Conservation (phyloP, 2,888 invertebrate species). For the Xestia sexstrigata region DNA sequence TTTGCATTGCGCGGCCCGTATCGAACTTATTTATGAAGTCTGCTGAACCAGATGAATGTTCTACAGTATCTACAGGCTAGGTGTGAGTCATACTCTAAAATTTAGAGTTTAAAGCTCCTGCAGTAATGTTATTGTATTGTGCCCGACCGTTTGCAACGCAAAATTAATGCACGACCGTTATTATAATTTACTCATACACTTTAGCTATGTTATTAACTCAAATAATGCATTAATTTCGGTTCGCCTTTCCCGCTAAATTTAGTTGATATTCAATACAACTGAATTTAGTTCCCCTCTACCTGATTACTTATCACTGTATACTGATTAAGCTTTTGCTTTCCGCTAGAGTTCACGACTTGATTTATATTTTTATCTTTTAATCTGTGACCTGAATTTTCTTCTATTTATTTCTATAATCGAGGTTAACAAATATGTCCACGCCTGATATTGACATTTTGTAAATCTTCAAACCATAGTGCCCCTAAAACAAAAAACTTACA, state of each 20-base stretch:
- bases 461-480: background rate
- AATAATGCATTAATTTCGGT: slow-evolving; percentile 49
- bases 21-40: slow-evolving; percentile 79
- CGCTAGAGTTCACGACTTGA: slow-evolving; percentile 45
- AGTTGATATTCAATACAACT: slow-evolving; percentile 8
- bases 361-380: slow-evolving; percentile 46
- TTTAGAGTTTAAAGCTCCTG: slow-evolving; percentile 62
- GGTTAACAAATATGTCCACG: slow-evolving; percentile 36
- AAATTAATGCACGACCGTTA: slow-evolving; percentile 63
- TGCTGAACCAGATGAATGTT: slow-evolving; percentile 61
- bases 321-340: slow-evolving; percentile 27
- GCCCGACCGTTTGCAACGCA: slow-evolving; percentile 55
- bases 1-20: slow-evolving; percentile 77
- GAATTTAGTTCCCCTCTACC: slow-evolving; percentile 29
- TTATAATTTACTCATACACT: slow-evolving; percentile 63
- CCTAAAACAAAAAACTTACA: background rate
- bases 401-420: slow-evolving; percentile 35
- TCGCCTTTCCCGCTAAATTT: slow-evolving; percentile 17
- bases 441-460: slow-evolving; percentile 24
- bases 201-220: slow-evolving; percentile 54
- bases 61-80: slow-evolving; percentile 40
- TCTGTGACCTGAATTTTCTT: slow-evolving; percentile 49
- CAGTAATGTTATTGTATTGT: slow-evolving; percentile 61
- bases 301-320: slow-evolving; percentile 34
- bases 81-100: slow-evolving; percentile 65